Conservation (phyloP, 2,797 vertebrate genomes). For the Discoglossus pictus region DNA sequence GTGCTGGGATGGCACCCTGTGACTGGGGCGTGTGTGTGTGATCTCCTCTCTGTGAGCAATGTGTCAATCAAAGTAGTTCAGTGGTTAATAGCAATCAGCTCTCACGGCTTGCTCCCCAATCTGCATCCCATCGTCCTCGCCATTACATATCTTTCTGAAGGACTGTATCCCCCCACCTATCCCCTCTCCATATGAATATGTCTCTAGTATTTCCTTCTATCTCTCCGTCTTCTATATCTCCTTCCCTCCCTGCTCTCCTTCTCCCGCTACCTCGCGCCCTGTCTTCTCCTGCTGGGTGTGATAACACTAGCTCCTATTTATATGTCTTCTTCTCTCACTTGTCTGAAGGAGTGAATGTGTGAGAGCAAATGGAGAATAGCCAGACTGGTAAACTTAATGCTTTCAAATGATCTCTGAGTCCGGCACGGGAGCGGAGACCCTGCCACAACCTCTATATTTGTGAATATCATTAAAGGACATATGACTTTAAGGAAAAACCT, state of each 20-base stretch:
- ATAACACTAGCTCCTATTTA: slow-evolving; percentile 49
- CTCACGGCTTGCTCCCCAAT: neutral
- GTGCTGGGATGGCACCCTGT: neutral
- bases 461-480: too few species aligned
- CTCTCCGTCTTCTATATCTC: neutral
- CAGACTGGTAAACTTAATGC: slow-evolving; percentile 8
- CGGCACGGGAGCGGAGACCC: neutral
- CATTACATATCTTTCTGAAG: too few species aligned
- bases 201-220: neutral
- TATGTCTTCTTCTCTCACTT: slow-evolving; percentile 40
- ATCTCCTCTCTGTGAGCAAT: neutral
- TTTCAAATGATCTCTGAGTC: slow-evolving; percentile 2
- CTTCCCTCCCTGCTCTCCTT: neutral
- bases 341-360: slow-evolving; percentile 33
- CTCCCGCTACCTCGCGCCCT: slow-evolving; percentile 26
- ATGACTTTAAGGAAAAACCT: too few species aligned
- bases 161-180: neutral
- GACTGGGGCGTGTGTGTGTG: slow-evolving; percentile 19
- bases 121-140: neutral
- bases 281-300: slow-evolving; percentile 45
- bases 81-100: neutral
- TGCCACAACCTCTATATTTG: too few species aligned
- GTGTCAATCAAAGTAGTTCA: slow-evolving; percentile 16
- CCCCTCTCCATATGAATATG: neutral
- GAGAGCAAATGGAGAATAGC: neutral